phyloP scores from a whole-genome alignment of 1,140 invertebrate genomes.

The Heliconius eleuchia region DNA sequence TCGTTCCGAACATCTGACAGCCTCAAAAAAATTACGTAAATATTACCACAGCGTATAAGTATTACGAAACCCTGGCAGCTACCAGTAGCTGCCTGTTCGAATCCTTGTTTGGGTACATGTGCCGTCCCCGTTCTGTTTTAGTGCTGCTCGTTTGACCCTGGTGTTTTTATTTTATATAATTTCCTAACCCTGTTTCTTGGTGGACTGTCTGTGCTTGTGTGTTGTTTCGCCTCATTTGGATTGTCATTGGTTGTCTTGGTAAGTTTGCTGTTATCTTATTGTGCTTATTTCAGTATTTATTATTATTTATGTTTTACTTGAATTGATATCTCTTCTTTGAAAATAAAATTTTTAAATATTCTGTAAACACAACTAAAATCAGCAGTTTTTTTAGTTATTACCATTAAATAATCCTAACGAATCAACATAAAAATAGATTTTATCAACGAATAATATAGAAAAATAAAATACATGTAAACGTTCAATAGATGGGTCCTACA shows the following conservation, averaged over 20 bases:
- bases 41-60: slow-evolving; percentile 76
- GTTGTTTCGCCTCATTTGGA: slow-evolving; percentile 66
- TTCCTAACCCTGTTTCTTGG: slow-evolving; percentile 60
- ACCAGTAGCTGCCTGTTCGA: slow-evolving; percentile 25
- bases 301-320: neutral
- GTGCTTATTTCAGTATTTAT: neutral
- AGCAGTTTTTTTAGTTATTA: too few relatives aligned
- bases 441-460: neutral
- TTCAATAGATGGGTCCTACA: neutral
- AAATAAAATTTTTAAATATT: neutral
- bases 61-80: slow-evolving; percentile 68
- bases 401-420: too few relatives aligned
- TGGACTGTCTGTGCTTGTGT: slow-evolving; percentile 71
- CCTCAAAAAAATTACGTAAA: slow-evolving; percentile 79
- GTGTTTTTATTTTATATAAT: slow-evolving; percentile 75
- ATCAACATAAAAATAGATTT: neutral
- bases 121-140: slow-evolving; percentile 60
- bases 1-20: slow-evolving; percentile 64
- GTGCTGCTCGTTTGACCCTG: slow-evolving; percentile 68
- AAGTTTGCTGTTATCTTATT: slow-evolving; percentile 44
- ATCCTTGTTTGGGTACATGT: slow-evolving; percentile 47
- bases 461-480: neutral
- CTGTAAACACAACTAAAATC: too few relatives aligned
- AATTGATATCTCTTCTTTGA: too few relatives aligned
- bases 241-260: slow-evolving; percentile 67